Percentiles rank a stretch among this genome's conserved stretches.
phyloP scores from a whole-genome alignment of 2,113 vertebrate species.

The Phylloscopus trochilus region DNA sequence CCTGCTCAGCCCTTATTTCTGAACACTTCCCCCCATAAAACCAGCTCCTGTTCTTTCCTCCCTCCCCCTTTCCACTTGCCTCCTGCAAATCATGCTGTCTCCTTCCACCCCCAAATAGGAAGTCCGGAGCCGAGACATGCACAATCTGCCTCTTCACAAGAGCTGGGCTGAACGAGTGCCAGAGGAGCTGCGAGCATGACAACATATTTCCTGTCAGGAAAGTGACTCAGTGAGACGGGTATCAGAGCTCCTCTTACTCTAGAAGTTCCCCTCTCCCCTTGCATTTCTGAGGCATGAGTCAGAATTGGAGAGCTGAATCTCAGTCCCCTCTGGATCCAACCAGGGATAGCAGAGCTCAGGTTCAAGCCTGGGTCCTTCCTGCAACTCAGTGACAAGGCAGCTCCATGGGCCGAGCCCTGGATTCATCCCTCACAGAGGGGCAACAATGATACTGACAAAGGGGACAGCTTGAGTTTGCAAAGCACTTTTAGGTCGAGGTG shows the following conservation, averaged over 20 bases:
- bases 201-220: slow-evolving; percentile 73
- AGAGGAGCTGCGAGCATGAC: slow-evolving; percentile 67
- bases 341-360: neutral
- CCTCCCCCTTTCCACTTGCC: neutral
- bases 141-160: slow-evolving; percentile 78
- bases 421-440: neutral
- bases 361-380: neutral
- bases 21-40: neutral
- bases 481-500: neutral
- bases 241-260: slow-evolving; percentile 67
- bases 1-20: neutral
- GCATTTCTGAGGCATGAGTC: slow-evolving; percentile 65
- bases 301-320: slow-evolving; percentile 45
- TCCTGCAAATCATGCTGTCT: slow-evolving; percentile 39
- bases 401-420: accelerated
- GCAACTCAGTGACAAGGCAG: neutral
- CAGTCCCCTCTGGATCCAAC: neutral
- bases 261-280: slow-evolving; percentile 38
- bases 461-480: neutral
- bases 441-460: neutral
- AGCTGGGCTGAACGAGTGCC: slow-evolving; percentile 63
- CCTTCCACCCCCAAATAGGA: slow-evolving; percentile 63
- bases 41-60: neutral
- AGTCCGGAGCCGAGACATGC: slow-evolving; percentile 55
- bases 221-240: slow-evolving; percentile 66